Evolutionary conservation across 2,888 invertebrate genomes (phyloP), one percentile per base, ranked within the genome.

Genomic region (Lamproptera curius): DNA sequence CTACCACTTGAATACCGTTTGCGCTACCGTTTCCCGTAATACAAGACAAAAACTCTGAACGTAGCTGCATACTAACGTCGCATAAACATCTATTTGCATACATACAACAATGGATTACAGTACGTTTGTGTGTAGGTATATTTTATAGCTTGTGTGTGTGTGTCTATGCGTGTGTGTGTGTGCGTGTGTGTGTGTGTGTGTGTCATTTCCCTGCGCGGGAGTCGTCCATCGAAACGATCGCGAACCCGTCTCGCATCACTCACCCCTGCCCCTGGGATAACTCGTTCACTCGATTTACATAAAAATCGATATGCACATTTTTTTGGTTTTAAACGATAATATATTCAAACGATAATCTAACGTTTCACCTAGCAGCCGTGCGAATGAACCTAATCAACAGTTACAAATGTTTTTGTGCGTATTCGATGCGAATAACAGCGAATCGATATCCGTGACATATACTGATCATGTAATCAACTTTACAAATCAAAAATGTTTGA

Each of bases 231-330:
- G 81, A 73, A 66, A 79, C 73, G 84, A 81, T 78, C 83, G 82
- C 81, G 81, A 81, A 84, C 85, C 85, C 86, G 86, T 87, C 77
- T 78, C 87, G 85, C 87, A 84, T 84, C 84, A 76, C 72, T 82
- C 83, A 70, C 81, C 84, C 84, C 71, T 72, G 72, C 76, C 74
- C 79, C 64, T 62, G 66, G 67, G 73, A 76, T 74, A 74, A 76
- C 76, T 69, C 63, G 73, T 81, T 82, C 79, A 73, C 79, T 78
- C 70, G 70, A 83, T 85, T 84, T 81, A 83, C 81, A 82, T 84
- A 76, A 68, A 59, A 65, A 67, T 72, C 65, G 67, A 64, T 76
- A 81, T 77, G 65, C 78, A 73, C 31, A 16, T 9, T 33, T 53
- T 54, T 69, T 78, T 80, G 74, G n/a, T n/a, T 70, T 77, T 63